A percentile compares a stretch with the other conserved stretches of the same genome.
Conservation (phyloP, 2,888 invertebrate species). For the Eucera pruinosa region DNA sequence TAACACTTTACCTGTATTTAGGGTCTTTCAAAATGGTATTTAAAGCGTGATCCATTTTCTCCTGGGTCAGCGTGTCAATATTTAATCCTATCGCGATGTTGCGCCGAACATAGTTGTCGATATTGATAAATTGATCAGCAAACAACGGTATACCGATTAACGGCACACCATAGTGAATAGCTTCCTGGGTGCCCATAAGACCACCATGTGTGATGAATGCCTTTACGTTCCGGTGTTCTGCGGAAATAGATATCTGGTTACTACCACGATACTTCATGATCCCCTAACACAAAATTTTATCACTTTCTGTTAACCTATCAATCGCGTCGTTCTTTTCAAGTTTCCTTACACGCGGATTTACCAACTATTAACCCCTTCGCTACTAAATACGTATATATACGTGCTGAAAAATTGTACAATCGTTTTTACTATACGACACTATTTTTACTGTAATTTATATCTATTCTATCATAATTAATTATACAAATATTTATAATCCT, state of each 20-base stretch:
- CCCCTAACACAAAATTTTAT: background rate
- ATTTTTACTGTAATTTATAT: too few species aligned
- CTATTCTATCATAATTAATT: too few species aligned
- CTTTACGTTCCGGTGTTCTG: conserved; percentile 79
- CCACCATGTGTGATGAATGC: conserved; percentile 82
- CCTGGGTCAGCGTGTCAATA: conserved; percentile 65
- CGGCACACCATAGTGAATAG: conserved; percentile 78
- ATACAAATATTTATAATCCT: too few species aligned
- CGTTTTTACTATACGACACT: too few species aligned
- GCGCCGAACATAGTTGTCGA: conserved; percentile 67
- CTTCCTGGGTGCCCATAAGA: conserved; percentile 79
- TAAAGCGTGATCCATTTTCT: conserved; percentile 73
- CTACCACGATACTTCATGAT: background rate
- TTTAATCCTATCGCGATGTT: conserved; percentile 75
- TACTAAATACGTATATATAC: too few species aligned
- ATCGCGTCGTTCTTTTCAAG: background rate
- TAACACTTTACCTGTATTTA: conserved; percentile 75
- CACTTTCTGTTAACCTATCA: background rate
- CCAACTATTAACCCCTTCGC: too few species aligned
- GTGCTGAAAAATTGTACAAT: too few species aligned
- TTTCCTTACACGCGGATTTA: background rate
- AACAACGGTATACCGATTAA: conserved; percentile 80
- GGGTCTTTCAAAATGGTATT: conserved; percentile 73
- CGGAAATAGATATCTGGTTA: background rate
- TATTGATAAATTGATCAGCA: conserved; percentile 79